Evolutionary conservation across 2,888 invertebrate genomes (phyloP).

Genomic region (Schizaphis graminum): DNA sequence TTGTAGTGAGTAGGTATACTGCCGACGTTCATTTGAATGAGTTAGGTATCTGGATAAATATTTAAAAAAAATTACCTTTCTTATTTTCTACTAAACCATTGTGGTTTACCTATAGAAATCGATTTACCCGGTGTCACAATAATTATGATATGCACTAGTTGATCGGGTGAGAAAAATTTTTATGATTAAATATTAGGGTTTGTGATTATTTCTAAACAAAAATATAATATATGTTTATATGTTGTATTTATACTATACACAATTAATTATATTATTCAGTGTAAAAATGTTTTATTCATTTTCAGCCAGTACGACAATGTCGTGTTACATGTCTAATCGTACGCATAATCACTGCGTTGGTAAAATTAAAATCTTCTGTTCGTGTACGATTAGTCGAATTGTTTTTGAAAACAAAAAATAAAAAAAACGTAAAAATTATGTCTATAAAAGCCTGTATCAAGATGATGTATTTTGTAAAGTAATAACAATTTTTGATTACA

Average conservation of each 20-base stretch:
- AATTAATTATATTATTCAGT: neutral
- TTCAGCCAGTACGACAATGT: neutral
- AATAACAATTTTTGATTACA: neutral
- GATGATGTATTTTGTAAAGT: neutral
- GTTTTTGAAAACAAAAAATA: neutral
- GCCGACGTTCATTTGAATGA: slow-evolving; percentile 25
- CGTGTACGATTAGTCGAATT: neutral
- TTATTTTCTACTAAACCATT: slow-evolving; percentile 28
- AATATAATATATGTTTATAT: neutral
- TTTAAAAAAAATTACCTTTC: slow-evolving; percentile 46
- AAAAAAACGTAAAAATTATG: neutral
- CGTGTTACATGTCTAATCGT: neutral
- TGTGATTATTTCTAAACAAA: slow-evolving; percentile 33
- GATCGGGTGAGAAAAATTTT: slow-evolving; percentile 43
- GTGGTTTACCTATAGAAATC: slow-evolving; percentile 43
- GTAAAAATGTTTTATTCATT: neutral
- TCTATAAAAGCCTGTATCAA: neutral
- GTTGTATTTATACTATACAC: neutral
- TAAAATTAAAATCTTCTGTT: neutral
- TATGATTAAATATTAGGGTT: slow-evolving; percentile 35
- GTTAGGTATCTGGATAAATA: slow-evolving; percentile 50
- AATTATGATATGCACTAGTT: slow-evolving; percentile 57
- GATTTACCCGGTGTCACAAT: slow-evolving; percentile 43
- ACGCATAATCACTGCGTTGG: neutral
- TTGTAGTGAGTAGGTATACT: neutral